Evolutionary conservation across 92 coral and sea anemone genomes (phyloP).

Genomic region (Micromussa lordhowensis): DNA sequence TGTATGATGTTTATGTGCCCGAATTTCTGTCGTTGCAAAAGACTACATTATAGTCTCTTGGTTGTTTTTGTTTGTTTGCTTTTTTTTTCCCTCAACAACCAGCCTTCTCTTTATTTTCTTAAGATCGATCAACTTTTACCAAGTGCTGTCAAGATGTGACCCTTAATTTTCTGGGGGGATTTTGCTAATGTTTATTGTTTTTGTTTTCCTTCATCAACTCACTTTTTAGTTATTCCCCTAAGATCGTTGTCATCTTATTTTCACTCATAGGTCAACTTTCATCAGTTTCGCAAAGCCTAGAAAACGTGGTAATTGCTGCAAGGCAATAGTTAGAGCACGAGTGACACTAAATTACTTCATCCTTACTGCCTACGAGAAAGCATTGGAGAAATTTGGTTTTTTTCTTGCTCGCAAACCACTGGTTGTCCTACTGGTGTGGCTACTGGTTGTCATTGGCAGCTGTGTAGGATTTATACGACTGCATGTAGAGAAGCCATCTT

Average conservation of each 20-base stretch:
- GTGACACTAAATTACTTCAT: not conserved
- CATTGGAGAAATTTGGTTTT: constrained; percentile 47
- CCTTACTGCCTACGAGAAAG: constrained; percentile 33
- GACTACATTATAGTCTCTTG: too few species aligned
- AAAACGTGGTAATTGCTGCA: not conserved
- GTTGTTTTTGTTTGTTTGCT: too few species aligned
- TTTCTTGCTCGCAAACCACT: constrained; percentile 39
- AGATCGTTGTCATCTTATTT: not conserved
- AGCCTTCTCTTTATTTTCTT: too few species aligned
- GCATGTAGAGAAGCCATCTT: constrained; percentile 3
- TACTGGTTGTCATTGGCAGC: constrained; percentile 10
- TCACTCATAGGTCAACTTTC: not conserved
- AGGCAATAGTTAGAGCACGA: not conserved
- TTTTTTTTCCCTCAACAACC: too few species aligned
- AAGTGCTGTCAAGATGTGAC: too few species aligned
- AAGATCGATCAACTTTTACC: too few species aligned
- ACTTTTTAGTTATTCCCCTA: not conserved
- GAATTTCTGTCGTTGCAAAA: too few species aligned
- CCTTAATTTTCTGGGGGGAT: too few species aligned
- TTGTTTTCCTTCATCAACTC: too few species aligned
- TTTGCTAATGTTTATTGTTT: too few species aligned
- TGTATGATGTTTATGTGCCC: too few species aligned
- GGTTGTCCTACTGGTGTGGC: not conserved
- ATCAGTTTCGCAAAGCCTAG: not conserved
- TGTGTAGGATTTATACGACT: constrained; percentile 59